Base-by-base conservation (phyloP, 2,888 invertebrate genomes). In the Perizoma affinitatum region DNA sequence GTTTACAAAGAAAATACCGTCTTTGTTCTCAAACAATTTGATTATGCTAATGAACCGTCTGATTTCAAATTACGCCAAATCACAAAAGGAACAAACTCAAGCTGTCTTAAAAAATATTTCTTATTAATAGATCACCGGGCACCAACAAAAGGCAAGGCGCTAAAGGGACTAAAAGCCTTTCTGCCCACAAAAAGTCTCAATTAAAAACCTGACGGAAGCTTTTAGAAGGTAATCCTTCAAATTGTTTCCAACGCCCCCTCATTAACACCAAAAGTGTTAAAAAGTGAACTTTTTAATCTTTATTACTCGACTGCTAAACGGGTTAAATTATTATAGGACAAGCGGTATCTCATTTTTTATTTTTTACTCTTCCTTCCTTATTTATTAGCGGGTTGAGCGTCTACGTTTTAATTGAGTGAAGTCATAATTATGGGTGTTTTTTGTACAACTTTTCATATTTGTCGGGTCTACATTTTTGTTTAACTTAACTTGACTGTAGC, bases 281-380 rank as follows among this genome's bases (percentile, higher is more conserved):
- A 90, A 90, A 90, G 89, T 89, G 90, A 91, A 91, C 91, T 92
- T 92, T 90, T 92, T 92, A 92, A 92, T 92, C 92, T 92, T 92
- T 92, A 92, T 92, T 90, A 90, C 90, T 88, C 83, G 80, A 85
- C 87, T 85, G 89, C 85, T 92, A 92, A 92, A 91, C 89, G 90
- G 85, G 88, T 92, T 91, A 91, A 80, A 89, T 89, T 89, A 88
- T 91, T 90, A 91, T 84, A 85, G 86, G 80, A 87, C 87, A 88
- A 65, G 82, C 81, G 79, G 76, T 81, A 84, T 85, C 84, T 84
- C 83, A 82, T 88, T 88, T 91, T 90, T 84, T 84, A 81, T n/a
- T 78, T 79, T 83, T 83, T 86, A 88, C 90, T 88, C 88, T 85
- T 78, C 79, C 45, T 54, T 36, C 74, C 75, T 84, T 84, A 88